Conservation (phyloP, 2,797 vertebrate species). For the Poeciliopsis infans region DNA sequence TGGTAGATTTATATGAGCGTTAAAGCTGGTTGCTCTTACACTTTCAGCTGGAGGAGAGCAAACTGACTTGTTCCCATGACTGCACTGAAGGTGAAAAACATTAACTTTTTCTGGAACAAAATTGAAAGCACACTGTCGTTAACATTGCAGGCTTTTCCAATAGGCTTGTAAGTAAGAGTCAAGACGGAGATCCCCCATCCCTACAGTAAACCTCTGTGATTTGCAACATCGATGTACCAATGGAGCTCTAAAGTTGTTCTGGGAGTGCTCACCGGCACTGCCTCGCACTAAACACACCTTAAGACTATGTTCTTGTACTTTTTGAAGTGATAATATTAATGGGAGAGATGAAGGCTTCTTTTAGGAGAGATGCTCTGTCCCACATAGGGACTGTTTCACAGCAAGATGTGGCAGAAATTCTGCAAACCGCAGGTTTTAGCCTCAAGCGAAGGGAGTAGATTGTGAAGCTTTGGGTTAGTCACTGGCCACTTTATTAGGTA, state of each 20-base stretch:
- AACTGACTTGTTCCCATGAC: background rate
- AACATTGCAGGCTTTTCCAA: background rate
- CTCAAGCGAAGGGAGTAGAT: background rate
- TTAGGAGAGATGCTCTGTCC: background rate
- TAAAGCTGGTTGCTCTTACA: background rate
- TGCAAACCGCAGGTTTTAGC: constrained; percentile 10
- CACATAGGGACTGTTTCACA: background rate
- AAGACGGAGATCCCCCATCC: background rate
- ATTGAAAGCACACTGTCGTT: background rate
- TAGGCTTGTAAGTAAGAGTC: background rate
- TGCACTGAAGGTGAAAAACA: background rate
- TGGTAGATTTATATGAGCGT: background rate
- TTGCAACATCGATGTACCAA: background rate
- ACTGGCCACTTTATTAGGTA: background rate
- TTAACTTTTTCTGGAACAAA: background rate
- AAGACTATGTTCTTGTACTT: background rate
- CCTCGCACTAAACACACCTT: background rate
- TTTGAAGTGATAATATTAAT: background rate
- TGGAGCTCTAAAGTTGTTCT: background rate
- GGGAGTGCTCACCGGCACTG: too few relatives aligned
- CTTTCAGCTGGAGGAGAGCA: background rate
- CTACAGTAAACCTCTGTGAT: background rate
- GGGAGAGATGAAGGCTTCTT: background rate
- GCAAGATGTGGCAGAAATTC: background rate
- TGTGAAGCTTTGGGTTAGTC: background rate